Base-by-base conservation (phyloP, 2,797 vertebrate species). In the Mormyrus hasselquistii region DNA sequence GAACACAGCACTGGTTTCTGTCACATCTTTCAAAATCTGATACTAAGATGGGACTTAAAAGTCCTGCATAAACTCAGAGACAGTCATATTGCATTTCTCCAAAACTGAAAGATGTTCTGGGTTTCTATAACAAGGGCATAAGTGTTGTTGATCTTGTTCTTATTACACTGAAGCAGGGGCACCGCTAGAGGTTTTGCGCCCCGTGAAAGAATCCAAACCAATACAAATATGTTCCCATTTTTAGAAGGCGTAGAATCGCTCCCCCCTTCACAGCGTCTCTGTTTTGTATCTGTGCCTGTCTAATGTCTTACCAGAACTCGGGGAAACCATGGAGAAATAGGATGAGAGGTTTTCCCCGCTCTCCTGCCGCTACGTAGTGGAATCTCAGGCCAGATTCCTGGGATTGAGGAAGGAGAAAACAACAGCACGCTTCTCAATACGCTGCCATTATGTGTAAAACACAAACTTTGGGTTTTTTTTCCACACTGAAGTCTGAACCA, bases 381-480 rank as follows among this genome's bases (percentile, higher is more conserved):
- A 99, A 99, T 93, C 98, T 96, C 91, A 99, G 94, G 87, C 98
- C 99, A 0, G 99, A 99, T 93, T 99, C 99, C 99, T 99, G 92
- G 8, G 2, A 49, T 49, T 84, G 47, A 29, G 41, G 7, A 87
- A 25, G 41, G 34, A 14, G 59, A 29, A 49, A 29, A 62, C 3
- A 25, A 84, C 82, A 41, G 65, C 49, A 86, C 25, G 22, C 8
- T 12, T 9, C 25, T 50, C 10, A 53, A 16, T 6, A 50, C 47
- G 49, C 65, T 38, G 65, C 10, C 62, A 53, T 53, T 22, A 50
- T 22, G 83, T 14, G n/a, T 53, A 14, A n/a, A 53, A 25, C 49
- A 49, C 14, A 25, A 52, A 52, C 83, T 52, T 49, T 85, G 4
- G 6, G 0, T 2, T 12, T 3, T 29, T 73, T n/a, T 76, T 19